phyloP scores from a whole-genome alignment of 2,113 vertebrate species.

The Neolamprologus hecqui region DNA sequence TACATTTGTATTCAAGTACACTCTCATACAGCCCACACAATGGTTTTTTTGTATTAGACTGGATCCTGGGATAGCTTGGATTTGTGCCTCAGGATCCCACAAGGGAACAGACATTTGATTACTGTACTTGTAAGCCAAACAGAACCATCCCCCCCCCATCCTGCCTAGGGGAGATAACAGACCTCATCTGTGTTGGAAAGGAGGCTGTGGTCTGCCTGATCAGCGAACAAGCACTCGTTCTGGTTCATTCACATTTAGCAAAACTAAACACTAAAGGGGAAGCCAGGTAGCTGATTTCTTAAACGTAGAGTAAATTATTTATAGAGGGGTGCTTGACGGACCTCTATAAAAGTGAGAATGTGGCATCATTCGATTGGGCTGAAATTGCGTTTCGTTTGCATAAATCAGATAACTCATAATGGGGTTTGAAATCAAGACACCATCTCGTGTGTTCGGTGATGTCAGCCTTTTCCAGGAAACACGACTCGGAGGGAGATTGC shows the following conservation, averaged over 20 bases:
- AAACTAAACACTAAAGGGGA: background rate
- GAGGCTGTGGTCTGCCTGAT: background rate
- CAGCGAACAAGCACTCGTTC: background rate
- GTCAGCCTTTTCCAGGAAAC: background rate
- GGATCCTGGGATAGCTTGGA: conserved; percentile 36
- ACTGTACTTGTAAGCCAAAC: conserved; percentile 44
- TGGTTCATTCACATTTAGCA: background rate
- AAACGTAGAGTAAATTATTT: background rate
- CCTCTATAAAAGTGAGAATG: background rate
- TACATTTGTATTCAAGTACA: conserved; percentile 1
- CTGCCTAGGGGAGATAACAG: conserved; percentile 39
- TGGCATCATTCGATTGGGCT: background rate
- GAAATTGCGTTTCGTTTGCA: background rate
- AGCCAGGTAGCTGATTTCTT: background rate
- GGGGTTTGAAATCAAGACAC: background rate
- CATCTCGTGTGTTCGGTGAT: background rate
- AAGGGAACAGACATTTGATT: conserved; percentile 45
- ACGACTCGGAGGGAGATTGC: background rate
- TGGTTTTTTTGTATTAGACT: conserved; percentile 18
- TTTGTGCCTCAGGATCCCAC: conserved; percentile 16
- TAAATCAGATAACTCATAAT: background rate
- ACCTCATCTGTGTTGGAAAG: conserved; percentile 8
- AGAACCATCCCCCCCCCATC: background rate
- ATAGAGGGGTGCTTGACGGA: background rate
- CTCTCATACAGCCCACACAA: conserved; percentile 19